Conservation (phyloP, 2,797 vertebrate genomes). For the Paguma larvata region DNA sequence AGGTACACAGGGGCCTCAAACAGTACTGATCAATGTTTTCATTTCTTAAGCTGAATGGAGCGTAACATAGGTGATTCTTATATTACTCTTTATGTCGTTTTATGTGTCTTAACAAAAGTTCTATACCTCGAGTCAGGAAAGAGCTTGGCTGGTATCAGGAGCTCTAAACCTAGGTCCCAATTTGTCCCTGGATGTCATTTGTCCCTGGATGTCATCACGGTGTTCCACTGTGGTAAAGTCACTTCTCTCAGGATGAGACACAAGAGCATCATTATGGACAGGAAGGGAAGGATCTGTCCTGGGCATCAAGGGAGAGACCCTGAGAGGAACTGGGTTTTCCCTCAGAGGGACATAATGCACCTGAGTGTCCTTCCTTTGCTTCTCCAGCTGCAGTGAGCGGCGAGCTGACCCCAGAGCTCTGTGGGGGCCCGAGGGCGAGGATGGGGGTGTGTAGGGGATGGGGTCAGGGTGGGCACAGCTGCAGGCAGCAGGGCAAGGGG, state of each 20-base stretch:
- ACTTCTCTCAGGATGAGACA: background rate
- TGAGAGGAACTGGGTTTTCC: background rate
- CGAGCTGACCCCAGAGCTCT: no score
- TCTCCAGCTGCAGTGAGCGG: background rate
- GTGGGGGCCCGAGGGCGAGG: fast-evolving
- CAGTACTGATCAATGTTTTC: background rate
- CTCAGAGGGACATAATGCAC: background rate
- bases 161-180: background rate
- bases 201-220: background rate
- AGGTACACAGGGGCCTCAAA: background rate
- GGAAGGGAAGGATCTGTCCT: background rate
- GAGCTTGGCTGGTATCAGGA: background rate
- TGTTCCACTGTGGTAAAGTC: background rate
- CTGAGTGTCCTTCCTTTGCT: background rate
- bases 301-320: background rate
- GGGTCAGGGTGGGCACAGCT: background rate
- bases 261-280: background rate
- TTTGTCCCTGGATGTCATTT: background rate
- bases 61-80: background rate
- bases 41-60: background rate
- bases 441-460: background rate
- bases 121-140: background rate
- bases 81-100: background rate
- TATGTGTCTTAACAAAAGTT: background rate
- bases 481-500: background rate